A percentile compares a stretch with the other conserved stretches of the same genome.
Conservation (phyloP, 2,797 vertebrate genomes). For the Pangasius krempfi region DNA sequence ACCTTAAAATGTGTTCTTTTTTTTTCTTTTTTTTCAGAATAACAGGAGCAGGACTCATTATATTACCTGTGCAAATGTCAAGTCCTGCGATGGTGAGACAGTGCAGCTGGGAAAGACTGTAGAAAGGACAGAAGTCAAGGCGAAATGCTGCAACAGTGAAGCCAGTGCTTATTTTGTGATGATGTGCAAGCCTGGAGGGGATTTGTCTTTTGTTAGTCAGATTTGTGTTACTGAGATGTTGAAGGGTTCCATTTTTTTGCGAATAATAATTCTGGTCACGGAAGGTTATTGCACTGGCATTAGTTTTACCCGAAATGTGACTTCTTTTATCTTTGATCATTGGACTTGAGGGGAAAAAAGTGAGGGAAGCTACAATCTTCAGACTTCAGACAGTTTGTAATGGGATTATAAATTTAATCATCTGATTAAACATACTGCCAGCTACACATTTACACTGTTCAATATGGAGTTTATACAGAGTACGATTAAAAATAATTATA, state of each 20-base stretch:
- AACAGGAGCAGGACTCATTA: constrained; percentile 72
- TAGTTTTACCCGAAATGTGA: not conserved
- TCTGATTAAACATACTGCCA: not conserved
- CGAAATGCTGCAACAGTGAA: constrained; percentile 49
- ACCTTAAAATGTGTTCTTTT: constrained; percentile 59
- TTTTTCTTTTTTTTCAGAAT: constrained; percentile 18
- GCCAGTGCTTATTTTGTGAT: constrained; percentile 44
- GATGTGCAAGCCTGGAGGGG: constrained; percentile 27
- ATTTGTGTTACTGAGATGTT: constrained; percentile 33
- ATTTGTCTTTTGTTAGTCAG: constrained; percentile 39
- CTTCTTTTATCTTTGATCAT: not conserved
- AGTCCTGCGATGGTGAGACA: constrained; percentile 62
- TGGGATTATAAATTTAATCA: not conserved
- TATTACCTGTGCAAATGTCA: constrained; percentile 74
- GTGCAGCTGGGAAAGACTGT: constrained; percentile 52
- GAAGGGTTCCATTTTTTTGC: constrained; percentile 5
- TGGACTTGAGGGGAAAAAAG: not conserved
- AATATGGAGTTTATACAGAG: no score
- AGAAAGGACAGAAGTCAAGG: constrained; percentile 53
- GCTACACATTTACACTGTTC: not conserved
- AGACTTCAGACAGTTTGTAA: not conserved
- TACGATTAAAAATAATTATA: not conserved
- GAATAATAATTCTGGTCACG: not conserved
- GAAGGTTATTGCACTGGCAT: not conserved
- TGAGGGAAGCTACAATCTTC: not conserved